phyloP scores from a whole-genome alignment of 2,888 invertebrate genomes.

The Entomobrya proxima region DNA sequence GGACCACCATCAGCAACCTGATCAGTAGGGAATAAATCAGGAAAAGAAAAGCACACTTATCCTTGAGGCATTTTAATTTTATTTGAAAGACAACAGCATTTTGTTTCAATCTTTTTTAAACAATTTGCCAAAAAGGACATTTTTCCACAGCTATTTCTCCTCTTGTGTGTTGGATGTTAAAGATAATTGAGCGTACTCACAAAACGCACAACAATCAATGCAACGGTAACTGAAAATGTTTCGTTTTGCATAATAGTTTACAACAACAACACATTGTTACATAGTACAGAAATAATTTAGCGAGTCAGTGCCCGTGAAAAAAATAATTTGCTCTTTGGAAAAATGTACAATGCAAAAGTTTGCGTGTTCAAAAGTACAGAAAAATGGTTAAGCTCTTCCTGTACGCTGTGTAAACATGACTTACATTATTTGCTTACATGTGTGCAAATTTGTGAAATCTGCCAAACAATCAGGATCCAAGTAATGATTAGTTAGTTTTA shows the following conservation, averaged over 20 bases:
- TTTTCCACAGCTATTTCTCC: neutral
- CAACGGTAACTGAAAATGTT: neutral
- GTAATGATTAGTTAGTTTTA: neutral
- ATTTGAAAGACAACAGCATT: neutral
- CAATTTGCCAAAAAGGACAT: neutral
- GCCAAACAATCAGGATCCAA: constrained; percentile 9
- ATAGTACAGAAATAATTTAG: constrained; percentile 1
- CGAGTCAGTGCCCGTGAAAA: constrained; percentile 40
- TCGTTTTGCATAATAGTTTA: neutral
- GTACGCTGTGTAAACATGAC: neutral
- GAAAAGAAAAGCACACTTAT: neutral
- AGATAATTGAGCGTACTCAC: constrained; percentile 32
- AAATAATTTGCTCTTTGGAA: constrained; percentile 1
- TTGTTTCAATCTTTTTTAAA: neutral
- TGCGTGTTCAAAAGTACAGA: neutral
- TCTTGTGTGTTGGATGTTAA: neutral
- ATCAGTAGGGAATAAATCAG: neutral
- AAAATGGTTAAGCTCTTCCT: neutral
- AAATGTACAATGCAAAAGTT: neutral
- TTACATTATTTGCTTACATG: neutral
- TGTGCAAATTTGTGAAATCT: constrained; percentile 26
- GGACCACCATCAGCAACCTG: constrained; percentile 2
- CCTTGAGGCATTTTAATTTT: neutral
- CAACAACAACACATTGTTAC: neutral
- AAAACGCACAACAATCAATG: neutral